A percentile compares a stretch with the other conserved stretches of the same genome.
Evolutionary conservation across 2,888 invertebrate genomes (phyloP).

Genomic region (Lagria hirta): DNA sequence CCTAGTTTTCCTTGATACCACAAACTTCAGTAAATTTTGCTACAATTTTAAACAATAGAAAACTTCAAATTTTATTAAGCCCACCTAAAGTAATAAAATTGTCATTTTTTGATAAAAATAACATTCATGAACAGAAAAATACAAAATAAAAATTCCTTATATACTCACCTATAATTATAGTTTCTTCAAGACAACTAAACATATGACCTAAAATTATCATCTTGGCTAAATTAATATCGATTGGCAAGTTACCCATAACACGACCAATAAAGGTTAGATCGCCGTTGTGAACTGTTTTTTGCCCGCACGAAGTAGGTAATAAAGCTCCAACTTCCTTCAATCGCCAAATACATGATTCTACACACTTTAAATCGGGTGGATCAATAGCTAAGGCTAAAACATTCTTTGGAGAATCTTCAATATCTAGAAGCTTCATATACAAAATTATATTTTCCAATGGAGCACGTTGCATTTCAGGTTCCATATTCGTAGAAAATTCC

Average conservation of each 20-base stretch:
- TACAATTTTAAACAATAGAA: too few species aligned
- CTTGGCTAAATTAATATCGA: constrained; percentile 80
- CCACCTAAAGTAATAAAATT: too few species aligned
- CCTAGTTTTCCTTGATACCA: too few species aligned
- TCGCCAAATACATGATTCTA: constrained; percentile 77
- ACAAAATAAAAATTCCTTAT: too few species aligned
- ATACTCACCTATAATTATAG: constrained; percentile 75
- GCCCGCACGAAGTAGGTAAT: constrained; percentile 58
- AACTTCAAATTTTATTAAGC: too few species aligned
- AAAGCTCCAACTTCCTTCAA: constrained; percentile 90
- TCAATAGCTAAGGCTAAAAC: constrained; percentile 82
- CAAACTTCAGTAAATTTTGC: too few species aligned
- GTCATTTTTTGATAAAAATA: too few species aligned
- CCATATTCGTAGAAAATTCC: constrained; percentile 51
- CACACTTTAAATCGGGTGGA: constrained; percentile 81
- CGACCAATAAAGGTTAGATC: constrained; percentile 84
- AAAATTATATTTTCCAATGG: constrained; percentile 81
- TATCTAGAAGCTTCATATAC: constrained; percentile 76
- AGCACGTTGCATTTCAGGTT: constrained; percentile 78
- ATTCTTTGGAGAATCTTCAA: constrained; percentile 75
- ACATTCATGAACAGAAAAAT: not conserved
- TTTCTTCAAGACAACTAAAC: constrained; percentile 81
- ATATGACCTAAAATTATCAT: constrained; percentile 84
- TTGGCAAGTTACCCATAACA: constrained; percentile 78
- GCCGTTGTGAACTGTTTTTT: constrained; percentile 63